Evolutionary conservation across 2,888 invertebrate genomes (phyloP).

Genomic region (Mythimna vitellina): DNA sequence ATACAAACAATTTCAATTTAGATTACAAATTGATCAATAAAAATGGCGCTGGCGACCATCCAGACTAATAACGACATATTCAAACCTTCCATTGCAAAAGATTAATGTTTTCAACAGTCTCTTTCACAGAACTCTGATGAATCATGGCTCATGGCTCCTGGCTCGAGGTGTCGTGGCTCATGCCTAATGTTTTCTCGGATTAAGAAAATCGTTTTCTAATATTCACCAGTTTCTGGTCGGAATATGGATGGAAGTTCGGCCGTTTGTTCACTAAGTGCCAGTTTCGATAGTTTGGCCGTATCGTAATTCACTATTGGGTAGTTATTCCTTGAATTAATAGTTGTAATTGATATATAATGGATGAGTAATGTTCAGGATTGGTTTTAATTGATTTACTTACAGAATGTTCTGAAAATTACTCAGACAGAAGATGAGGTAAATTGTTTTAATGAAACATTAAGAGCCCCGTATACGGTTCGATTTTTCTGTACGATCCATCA

Average conservation of each 20-base stretch:
- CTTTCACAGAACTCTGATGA: slow-evolving; percentile 44
- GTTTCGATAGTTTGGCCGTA: slow-evolving; percentile 42
- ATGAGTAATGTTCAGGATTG: background rate
- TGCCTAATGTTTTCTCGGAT: slow-evolving; percentile 53
- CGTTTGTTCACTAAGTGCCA: slow-evolving; percentile 42
- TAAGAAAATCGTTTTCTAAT: slow-evolving; percentile 62
- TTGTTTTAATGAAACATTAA: no score
- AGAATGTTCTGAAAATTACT: background rate
- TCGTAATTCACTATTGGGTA: slow-evolving; percentile 37
- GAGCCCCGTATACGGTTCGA: no score
- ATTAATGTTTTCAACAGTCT: slow-evolving; percentile 67
- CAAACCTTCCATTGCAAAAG: slow-evolving; percentile 68
- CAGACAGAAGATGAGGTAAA: background rate
- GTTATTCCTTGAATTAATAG: slow-evolving; percentile 24
- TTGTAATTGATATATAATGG: slow-evolving; percentile 34
- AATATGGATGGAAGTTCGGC: slow-evolving; percentile 43
- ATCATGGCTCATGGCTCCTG: slow-evolving; percentile 44
- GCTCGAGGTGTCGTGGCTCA: slow-evolving; percentile 34
- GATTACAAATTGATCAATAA: slow-evolving; percentile 54
- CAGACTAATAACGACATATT: slow-evolving; percentile 75
- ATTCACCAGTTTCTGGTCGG: slow-evolving; percentile 41
- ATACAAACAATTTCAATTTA: background rate
- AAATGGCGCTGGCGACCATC: slow-evolving; percentile 68
- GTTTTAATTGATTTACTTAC: background rate
- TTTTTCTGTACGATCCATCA: no score